Base-by-base conservation (phyloP, 2,888 invertebrate genomes). In the Baronia brevicornis region DNA sequence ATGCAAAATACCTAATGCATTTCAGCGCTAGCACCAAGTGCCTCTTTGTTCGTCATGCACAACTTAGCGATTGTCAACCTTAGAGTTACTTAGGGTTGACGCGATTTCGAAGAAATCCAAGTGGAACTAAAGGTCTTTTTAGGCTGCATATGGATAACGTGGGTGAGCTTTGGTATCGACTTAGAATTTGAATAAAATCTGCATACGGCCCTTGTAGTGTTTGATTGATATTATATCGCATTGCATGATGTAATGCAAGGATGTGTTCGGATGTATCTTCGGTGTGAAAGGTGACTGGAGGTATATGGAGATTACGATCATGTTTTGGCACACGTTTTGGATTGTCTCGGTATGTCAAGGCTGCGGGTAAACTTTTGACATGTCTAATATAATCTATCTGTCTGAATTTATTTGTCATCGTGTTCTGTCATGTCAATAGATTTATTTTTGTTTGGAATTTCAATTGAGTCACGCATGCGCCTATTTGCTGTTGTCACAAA, bases 1-100 rank as follows among this genome's bases (percentile, higher is more conserved):
- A 84, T 84, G 82, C 80, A 77, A 84, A 82, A 71, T 65, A 62
- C 53, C 62, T 69, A 68, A 74, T 66, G 66, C 69, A 67, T 72
- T 70, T 64, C 60, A 60, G 57, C 62, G 55, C 50, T 53, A 51
- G 48, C 34, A 49, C 44, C 53, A 55, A 60, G 56, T 64, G 66
- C 62, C 65, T 61, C 56, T 68, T 57, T 60, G 62, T 54, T 55
- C 58, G 58, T 53, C 7, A 30, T n/a, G 15, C 51, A 39, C 44
- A 36, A 48, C 46, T 49, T 58, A 44, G 50, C 61, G 53, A 75
- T 59, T 68, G 50, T 70, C 61, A 53, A 68, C 73, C 66, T 63
- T 70, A 69, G 36, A 43, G 43, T 39, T 43, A 46, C 44, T 52
- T 33, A 26, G 46, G 42, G 48, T 60, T 54, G 54, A 60, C 48